Conservation (phyloP, 1,140 invertebrate species). For the Brachionus plicatilis region DNA sequence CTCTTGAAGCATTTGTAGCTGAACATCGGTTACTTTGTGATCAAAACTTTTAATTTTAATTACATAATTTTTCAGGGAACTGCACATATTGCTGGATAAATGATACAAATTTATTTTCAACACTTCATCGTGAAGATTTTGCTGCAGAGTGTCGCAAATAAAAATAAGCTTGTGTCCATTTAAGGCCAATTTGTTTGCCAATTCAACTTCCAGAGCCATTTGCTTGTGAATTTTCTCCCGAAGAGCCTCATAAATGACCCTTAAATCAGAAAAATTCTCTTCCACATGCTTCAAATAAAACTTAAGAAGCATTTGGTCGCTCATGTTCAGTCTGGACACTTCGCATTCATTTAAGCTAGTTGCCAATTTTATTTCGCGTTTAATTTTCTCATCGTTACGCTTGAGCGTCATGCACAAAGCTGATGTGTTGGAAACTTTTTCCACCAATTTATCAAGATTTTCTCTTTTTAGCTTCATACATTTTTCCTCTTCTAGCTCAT, state of each 20-base stretch:
- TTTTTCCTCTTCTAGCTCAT: constrained; percentile 22
- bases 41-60: constrained; percentile 8
- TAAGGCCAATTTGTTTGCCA: constrained; percentile 26
- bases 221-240: not conserved
- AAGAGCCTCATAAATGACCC: not conserved
- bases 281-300: constrained; percentile 31
- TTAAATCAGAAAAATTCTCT: constrained; percentile 34
- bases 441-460: constrained; percentile 24
- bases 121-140: constrained; percentile 14
- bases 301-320: constrained; percentile 29
- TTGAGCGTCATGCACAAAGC: constrained; percentile 29
- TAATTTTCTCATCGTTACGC: constrained; percentile 18
- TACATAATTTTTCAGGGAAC: constrained; percentile 30
- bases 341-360: not conserved
- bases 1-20: not conserved
- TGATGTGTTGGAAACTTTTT: constrained; percentile 13
- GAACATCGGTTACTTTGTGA: not conserved
- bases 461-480: not conserved
- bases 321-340: not conserved
- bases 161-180: constrained; percentile 36
- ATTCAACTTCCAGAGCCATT: not conserved
- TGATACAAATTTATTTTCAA: constrained; percentile 28
- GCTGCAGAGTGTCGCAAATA: constrained; percentile 35
- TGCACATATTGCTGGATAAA: not conserved
- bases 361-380: constrained; percentile 15